Conservation (phyloP, 2,797 vertebrate species). For the Lates japonicus region DNA sequence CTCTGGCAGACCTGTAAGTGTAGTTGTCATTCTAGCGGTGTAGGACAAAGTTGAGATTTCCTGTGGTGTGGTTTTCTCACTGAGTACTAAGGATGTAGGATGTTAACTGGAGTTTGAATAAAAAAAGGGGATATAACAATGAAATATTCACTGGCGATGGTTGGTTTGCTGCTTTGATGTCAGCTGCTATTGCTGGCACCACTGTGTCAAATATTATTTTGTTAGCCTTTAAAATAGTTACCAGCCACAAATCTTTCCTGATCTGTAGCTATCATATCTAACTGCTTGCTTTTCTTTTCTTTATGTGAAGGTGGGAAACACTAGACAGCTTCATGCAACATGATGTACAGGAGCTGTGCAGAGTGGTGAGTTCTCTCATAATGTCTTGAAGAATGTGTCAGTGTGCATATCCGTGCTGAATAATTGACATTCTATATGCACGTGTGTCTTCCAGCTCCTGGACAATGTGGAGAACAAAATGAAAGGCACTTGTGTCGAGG, state of each 20-base stretch:
- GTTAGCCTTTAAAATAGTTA: background rate
- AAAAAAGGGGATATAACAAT: background rate
- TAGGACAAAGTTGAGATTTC: background rate
- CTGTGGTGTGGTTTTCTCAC: background rate
- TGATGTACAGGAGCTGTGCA: constrained; percentile 97
- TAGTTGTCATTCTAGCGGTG: background rate
- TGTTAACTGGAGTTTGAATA: background rate
- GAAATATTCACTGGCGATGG: background rate
- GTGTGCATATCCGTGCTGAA: background rate
- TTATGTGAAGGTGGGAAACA: constrained; percentile 93
- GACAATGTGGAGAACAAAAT: constrained; percentile 99
- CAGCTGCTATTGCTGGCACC: background rate
- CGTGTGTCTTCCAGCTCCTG: constrained; percentile 89
- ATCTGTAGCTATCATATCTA: background rate
- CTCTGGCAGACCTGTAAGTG: background rate
- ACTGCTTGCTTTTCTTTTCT: background rate
- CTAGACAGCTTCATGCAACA: constrained; percentile 99
- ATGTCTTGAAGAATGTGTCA: background rate
- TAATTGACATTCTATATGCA: background rate
- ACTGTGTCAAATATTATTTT: background rate
- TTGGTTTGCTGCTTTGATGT: background rate
- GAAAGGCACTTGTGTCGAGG: constrained; percentile 99
- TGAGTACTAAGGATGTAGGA: background rate
- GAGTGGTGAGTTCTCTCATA: constrained; percentile 94
- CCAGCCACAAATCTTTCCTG: accelerated